Evolutionary conservation across 2,888 invertebrate species (phyloP).

Genomic region (Hesperia comma): DNA sequence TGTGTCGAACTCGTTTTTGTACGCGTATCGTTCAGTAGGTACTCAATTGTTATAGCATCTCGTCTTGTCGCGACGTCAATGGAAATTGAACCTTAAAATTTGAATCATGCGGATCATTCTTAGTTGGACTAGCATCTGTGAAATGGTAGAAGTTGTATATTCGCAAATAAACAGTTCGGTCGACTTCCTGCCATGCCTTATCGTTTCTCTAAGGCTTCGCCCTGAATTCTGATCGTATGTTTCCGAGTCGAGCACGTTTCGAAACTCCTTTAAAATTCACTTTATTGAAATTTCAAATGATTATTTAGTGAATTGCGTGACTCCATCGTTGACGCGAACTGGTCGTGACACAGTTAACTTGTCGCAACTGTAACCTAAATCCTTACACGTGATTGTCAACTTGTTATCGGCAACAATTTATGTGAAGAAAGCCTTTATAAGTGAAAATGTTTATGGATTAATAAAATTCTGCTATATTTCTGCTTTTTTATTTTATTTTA

Average conservation of each 20-base stretch:
- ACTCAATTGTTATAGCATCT: conserved; percentile 23
- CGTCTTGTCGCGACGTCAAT: neutral
- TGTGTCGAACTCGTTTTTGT: conserved; percentile 39
- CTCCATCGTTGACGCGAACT: conserved; percentile 4
- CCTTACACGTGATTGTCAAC: conserved; percentile 7
- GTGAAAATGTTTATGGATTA: neutral
- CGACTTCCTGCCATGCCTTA: conserved; percentile 63
- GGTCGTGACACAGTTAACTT: conserved; percentile 29
- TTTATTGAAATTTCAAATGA: conserved; percentile 17
- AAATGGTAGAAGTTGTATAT: conserved; percentile 45
- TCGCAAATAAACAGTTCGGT: conserved; percentile 47
- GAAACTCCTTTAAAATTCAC: conserved; percentile 33
- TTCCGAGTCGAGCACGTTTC: conserved; percentile 41
- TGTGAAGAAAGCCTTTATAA: neutral
- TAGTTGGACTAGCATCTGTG: neutral
- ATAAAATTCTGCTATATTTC: neutral
- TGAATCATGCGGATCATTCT: conserved; percentile 24
- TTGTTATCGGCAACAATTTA: conserved; percentile 1
- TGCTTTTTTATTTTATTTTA: neutral
- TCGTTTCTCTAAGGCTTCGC: conserved; percentile 50
- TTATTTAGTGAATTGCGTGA: conserved; percentile 19
- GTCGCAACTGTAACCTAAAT: conserved; percentile 17
- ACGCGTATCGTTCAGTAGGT: conserved; percentile 20
- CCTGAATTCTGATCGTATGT: conserved; percentile 47
- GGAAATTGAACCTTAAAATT: conserved; percentile 12